Conservation (phyloP, 2,113 vertebrate genomes). For the Alosa alosa region DNA sequence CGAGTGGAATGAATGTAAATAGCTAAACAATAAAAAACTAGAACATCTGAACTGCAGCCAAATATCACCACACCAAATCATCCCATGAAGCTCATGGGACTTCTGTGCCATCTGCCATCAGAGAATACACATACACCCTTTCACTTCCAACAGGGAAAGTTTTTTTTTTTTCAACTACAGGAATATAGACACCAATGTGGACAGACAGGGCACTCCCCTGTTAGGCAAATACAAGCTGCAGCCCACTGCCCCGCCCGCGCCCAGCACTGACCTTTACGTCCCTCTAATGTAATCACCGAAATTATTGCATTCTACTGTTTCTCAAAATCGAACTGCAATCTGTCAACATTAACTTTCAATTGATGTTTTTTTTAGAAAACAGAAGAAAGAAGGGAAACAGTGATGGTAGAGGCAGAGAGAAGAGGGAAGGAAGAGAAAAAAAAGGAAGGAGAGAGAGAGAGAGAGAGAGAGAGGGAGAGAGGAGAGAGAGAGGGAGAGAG, state of each 20-base stretch:
- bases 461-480: no score
- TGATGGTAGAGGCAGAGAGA: neutral
- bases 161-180: no score
- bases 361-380: neutral
- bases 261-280: neutral
- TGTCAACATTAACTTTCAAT: neutral
- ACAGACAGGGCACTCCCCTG: neutral
- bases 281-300: neutral
- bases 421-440: no score
- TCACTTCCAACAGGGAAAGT: no score
- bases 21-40: neutral
- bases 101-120: no score
- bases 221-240: neutral
- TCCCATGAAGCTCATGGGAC: no score
- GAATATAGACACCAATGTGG: neutral
- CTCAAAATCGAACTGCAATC: neutral
- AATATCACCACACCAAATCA: no score
- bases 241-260: neutral
- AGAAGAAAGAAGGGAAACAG: neutral
- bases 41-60: no score
- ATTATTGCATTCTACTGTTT: neutral
- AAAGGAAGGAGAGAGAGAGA: no score
- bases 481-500: no score
- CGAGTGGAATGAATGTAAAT: neutral
- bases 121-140: no score